A percentile compares a stretch with the other conserved stretches of the same genome.
These are phyloP conservation scores for Barbus barbus DNA, from an alignment of 2,113 vertebrate species.

Conservation along the genomic window DNA sequence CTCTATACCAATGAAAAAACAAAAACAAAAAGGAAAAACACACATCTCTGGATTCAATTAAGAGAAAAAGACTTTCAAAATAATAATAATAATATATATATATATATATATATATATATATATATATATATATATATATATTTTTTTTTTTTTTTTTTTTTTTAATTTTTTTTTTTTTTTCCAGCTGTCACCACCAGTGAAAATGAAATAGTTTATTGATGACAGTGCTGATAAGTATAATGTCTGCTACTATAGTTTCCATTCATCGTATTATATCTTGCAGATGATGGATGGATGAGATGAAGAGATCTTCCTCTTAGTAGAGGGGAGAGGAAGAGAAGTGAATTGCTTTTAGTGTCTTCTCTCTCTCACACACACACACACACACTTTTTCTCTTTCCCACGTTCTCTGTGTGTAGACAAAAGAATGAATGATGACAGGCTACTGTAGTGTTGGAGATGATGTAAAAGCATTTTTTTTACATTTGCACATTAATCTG, in stretches of 20 bases:
- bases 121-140: too few species aligned
- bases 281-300: conserved; percentile 47
- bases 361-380: conserved; percentile 35
- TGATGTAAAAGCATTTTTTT: conserved; percentile 16
- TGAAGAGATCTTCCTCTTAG: conserved; percentile 53
- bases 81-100: background rate
- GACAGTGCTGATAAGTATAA: conserved; percentile 45
- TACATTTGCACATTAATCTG: conserved; percentile 43
- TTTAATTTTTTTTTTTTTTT: too few species aligned
- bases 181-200: conserved; percentile 42
- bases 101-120: too few species aligned
- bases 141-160: too few species aligned
- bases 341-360: conserved; percentile 28
- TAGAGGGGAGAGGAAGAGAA: conserved; percentile 44
- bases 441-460: conserved; percentile 46
- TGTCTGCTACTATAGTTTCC: conserved; percentile 49
- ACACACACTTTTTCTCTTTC: background rate
- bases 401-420: conserved; percentile 8
- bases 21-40: conserved; percentile 37
- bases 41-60: conserved; percentile 60
- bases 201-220: conserved; percentile 41
- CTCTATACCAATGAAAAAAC: conserved; percentile 29
- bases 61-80: conserved; percentile 46
- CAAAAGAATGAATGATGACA: conserved; percentile 20
- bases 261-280: conserved; percentile 33